Base-by-base conservation (phyloP, 1,140 invertebrate species). In the Phthorimaea operculella region DNA sequence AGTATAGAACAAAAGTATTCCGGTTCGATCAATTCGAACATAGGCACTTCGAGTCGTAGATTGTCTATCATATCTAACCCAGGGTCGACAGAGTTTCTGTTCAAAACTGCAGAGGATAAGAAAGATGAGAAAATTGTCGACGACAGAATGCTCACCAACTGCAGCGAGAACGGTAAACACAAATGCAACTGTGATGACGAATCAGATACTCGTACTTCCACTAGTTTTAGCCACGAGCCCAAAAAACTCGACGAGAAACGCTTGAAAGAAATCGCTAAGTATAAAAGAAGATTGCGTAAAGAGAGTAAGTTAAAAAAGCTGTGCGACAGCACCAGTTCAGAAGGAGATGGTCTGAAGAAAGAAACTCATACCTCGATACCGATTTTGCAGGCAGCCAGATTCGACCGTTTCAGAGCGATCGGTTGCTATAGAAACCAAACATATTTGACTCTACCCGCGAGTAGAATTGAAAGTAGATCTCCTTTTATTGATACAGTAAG, bases 151-250 rank as follows among this genome's bases (percentile, higher is more conserved):
- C 87, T 90, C 58, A 90, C 89, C 4, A 85, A 87, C 1, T 93
- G 91, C 78, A 89, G 90, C 54, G 87, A 90, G 60, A 90, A 89
- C 42, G 92, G 92, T 0, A 93, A 93, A 67, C 90, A 92, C 62
- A 88, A 90, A 58, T 92, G 90, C 79, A 87, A 74, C 33, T 90
- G 87, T 64, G 89, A 90, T 61, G 88, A 89, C 17, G 89, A 90
- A 59, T 83, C 83, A 0, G 84, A 80, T 57, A 74, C 68, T 17
- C 65, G 58, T 54, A 58, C 62, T 62, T 64, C 64, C 61, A 64
- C 57, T 67, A 65, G 66, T 59, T 45, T 62, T 61, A 67, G 51
- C 55, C 55, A 69, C 16, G 71, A 69, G 50, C 44, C 72, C 14
- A 80, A 79, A 60, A 77, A 73, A 57, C 54, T 82, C n/a, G 79